These are phyloP conservation scores for Phataginus tricuspis DNA, from an alignment of 2,797 vertebrate species.

Conservation along the genomic window DNA sequence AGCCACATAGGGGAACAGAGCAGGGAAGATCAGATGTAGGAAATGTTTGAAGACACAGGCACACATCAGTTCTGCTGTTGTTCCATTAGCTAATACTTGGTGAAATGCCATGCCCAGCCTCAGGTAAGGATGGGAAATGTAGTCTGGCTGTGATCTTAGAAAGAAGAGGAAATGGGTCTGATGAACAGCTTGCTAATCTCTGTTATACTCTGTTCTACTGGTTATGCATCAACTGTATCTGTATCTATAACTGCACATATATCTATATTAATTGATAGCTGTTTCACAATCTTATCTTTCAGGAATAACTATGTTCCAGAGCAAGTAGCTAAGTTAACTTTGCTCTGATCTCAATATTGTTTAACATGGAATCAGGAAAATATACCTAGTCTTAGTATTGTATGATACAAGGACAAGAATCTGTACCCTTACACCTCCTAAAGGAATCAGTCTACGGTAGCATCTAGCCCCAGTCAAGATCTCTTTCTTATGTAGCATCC, in stretches of 20 bases:
- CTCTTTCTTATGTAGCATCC: neutral
- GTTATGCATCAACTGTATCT: neutral
- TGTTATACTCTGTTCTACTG: neutral
- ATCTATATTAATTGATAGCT: neutral
- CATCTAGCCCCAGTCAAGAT: neutral
- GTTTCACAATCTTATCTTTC: conserved; percentile 12
- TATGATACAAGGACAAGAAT: neutral
- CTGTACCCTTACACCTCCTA: neutral
- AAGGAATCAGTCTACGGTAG: neutral
- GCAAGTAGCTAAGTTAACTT: neutral
- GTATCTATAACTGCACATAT: neutral
- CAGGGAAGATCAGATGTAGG: neutral
- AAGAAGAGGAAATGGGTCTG: neutral
- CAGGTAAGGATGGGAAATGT: neutral
- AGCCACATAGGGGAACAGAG: neutral
- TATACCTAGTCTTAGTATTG: neutral
- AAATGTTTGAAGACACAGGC: neutral
- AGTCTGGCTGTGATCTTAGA: neutral
- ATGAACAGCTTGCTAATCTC: neutral
- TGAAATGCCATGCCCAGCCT: neutral
- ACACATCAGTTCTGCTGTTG: neutral
- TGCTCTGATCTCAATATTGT: neutral
- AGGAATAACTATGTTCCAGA: neutral
- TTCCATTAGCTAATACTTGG: neutral
- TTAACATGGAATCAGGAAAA: neutral